Conservation (phyloP, 92 coral and sea anemone species). For the Zoanthus gigantus region DNA sequence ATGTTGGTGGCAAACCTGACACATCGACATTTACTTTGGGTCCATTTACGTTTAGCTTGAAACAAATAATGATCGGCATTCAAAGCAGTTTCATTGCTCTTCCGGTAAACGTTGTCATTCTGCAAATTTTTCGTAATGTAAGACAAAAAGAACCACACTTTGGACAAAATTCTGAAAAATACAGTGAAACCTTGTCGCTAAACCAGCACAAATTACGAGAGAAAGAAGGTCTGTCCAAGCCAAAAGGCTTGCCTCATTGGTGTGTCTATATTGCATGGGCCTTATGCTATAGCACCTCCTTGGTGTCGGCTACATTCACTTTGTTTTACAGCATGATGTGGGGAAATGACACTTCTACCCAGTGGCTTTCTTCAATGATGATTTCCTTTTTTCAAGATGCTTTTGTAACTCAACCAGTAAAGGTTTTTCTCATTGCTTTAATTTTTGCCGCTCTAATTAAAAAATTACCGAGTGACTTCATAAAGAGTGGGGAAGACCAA, state of each 20-base stretch:
- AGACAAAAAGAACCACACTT: slow-evolving; percentile 49
- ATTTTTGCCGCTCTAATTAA: slow-evolving; percentile 49
- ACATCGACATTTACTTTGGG: slow-evolving; percentile 70
- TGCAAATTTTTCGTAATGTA: slow-evolving; percentile 68
- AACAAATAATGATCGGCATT: slow-evolving; percentile 75
- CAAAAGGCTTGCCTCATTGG: slow-evolving; percentile 78
- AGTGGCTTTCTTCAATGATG: slow-evolving; percentile 82
- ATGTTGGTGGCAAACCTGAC: slow-evolving; percentile 70
- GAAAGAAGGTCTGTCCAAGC: background rate
- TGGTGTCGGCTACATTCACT: slow-evolving; percentile 71
- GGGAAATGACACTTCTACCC: slow-evolving; percentile 74
- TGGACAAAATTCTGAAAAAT: slow-evolving; percentile 12
- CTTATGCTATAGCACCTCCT: slow-evolving; percentile 54
- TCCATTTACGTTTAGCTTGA: slow-evolving; percentile 69
- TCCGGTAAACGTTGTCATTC: slow-evolving; percentile 64
- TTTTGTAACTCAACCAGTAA: slow-evolving; percentile 76
- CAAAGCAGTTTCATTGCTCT: slow-evolving; percentile 81
- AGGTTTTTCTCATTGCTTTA: slow-evolving; percentile 56
- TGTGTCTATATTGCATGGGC: slow-evolving; percentile 72
- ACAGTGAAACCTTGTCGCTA: background rate
- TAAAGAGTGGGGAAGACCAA: slow-evolving; percentile 9
- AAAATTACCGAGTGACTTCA: slow-evolving; percentile 64
- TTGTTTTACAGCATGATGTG: slow-evolving; percentile 88
- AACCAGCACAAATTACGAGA: background rate
- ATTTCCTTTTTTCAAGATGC: slow-evolving; percentile 83